Percentiles rank a stretch among this genome's conserved stretches.
These are phyloP conservation scores for Gracilinanus agilis DNA, from an alignment of 2,113 vertebrate species.

Conservation along the genomic window DNA sequence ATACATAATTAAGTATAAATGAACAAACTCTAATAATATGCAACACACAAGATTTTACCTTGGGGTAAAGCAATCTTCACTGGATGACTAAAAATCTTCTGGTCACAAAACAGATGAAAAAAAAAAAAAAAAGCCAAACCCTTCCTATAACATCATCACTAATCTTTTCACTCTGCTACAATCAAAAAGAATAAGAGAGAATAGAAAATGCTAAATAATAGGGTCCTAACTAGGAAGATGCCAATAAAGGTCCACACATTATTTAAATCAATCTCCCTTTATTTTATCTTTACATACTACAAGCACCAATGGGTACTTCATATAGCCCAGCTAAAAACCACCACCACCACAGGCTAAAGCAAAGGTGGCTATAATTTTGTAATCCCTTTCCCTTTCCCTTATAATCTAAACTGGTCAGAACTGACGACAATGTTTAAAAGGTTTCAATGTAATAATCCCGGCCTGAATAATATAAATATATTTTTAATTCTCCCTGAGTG, in stretches of 20 bases:
- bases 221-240: slow-evolving; percentile 6
- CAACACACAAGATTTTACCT: slow-evolving; percentile 46
- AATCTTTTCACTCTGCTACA: slow-evolving; percentile 6
- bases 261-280: slow-evolving; percentile 40
- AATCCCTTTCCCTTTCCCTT: slow-evolving; percentile 1
- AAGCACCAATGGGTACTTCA: neutral
- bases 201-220: neutral
- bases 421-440: slow-evolving; percentile 72
- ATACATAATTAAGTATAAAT: slow-evolving; percentile 9
- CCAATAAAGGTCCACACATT: slow-evolving; percentile 13
- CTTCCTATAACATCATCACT: neutral
- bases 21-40: slow-evolving; percentile 29
- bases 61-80: slow-evolving; percentile 30
- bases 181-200: slow-evolving; percentile 21
- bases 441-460: slow-evolving; percentile 72
- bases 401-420: slow-evolving; percentile 60
- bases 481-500: slow-evolving; percentile 28
- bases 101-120: neutral
- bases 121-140: slow-evolving; percentile 20
- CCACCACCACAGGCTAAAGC: neutral
- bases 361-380: neutral
- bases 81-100: neutral
- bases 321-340: slow-evolving; percentile 45
- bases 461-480: slow-evolving; percentile 70
- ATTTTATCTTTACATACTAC: slow-evolving; percentile 6